phyloP scores from a whole-genome alignment of 2,113 vertebrate genomes.

The Menidia beryllina region DNA sequence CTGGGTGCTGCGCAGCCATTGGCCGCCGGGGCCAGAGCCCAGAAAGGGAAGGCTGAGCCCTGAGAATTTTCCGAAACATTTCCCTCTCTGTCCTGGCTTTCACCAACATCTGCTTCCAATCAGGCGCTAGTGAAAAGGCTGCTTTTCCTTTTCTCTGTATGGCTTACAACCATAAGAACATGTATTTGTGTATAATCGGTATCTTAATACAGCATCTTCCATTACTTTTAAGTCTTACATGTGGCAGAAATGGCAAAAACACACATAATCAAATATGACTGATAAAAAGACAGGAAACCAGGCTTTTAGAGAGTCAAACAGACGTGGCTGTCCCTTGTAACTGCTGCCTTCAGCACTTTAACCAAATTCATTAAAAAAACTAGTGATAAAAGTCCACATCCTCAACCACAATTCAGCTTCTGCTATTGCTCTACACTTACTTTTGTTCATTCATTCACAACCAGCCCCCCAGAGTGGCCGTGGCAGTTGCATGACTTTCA shows the following conservation, averaged over 20 bases:
- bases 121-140: slow-evolving; percentile 73
- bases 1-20: slow-evolving; percentile 67
- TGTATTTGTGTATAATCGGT: neutral
- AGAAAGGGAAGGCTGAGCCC: slow-evolving; percentile 82
- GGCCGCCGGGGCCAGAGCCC: slow-evolving; percentile 77
- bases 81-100: slow-evolving; percentile 75
- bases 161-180: slow-evolving; percentile 39
- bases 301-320: slow-evolving; percentile 11
- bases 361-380: slow-evolving; percentile 62
- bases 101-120: slow-evolving; percentile 88
- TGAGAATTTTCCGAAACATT: slow-evolving; percentile 86
- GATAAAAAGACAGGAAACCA: neutral
- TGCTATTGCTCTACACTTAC: neutral
- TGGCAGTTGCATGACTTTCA: slow-evolving; percentile 60
- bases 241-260: neutral
- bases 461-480: slow-evolving; percentile 71
- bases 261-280: slow-evolving; percentile 14
- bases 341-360: slow-evolving; percentile 38
- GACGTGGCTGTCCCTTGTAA: slow-evolving; percentile 19
- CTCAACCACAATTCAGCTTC: slow-evolving; percentile 31
- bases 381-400: slow-evolving; percentile 29
- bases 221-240: too few relatives aligned
- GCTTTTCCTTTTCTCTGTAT: slow-evolving; percentile 68
- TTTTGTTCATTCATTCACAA: slow-evolving; percentile 38
- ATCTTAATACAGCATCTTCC: too few relatives aligned